A percentile compares a stretch with the other conserved stretches of the same genome.
These are phyloP conservation scores for Solea senegalensis DNA, from an alignment of 2,113 vertebrate genomes.

Conservation along the genomic window DNA sequence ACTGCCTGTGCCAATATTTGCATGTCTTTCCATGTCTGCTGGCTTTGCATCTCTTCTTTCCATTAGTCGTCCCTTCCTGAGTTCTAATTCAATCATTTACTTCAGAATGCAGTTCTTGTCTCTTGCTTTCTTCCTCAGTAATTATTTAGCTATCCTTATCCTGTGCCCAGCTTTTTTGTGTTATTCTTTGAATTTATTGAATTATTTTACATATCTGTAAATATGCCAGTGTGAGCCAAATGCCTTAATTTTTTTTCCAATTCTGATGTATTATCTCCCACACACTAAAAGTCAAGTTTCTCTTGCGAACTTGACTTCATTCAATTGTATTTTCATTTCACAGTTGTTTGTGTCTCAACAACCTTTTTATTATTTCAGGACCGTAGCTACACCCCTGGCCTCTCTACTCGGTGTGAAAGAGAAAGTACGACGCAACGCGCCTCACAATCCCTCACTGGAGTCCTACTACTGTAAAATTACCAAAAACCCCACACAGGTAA, in stretches of 20 bases:
- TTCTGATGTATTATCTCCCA: not conserved
- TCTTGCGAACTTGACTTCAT: not conserved
- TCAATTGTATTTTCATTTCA: not conserved
- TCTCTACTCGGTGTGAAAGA: constrained; percentile 89
- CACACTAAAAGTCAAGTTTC: not conserved
- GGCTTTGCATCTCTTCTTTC: too few species aligned
- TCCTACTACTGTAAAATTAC: constrained; percentile 83
- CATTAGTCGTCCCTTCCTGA: not conserved
- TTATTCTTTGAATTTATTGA: too few species aligned
- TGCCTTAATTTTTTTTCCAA: too few species aligned
- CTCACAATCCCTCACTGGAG: constrained; percentile 86
- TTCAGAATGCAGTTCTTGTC: constrained; percentile 1
- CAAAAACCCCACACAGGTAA: constrained; percentile 81
- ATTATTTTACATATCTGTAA: too few species aligned
- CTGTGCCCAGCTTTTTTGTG: not conserved
- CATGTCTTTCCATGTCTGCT: not conserved
- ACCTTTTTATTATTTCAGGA: constrained; percentile 58
- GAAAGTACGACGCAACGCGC: constrained; percentile 84
- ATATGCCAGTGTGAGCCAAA: too few species aligned
- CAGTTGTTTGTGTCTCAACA: not conserved
- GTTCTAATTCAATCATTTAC: constrained; percentile 1
- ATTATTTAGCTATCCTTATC: not conserved
- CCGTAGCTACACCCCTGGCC: constrained; percentile 87
- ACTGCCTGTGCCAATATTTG: not conserved
- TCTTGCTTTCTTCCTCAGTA: not conserved